Base-by-base conservation (phyloP, 2,888 invertebrate genomes). In the Mythimna impura region DNA sequence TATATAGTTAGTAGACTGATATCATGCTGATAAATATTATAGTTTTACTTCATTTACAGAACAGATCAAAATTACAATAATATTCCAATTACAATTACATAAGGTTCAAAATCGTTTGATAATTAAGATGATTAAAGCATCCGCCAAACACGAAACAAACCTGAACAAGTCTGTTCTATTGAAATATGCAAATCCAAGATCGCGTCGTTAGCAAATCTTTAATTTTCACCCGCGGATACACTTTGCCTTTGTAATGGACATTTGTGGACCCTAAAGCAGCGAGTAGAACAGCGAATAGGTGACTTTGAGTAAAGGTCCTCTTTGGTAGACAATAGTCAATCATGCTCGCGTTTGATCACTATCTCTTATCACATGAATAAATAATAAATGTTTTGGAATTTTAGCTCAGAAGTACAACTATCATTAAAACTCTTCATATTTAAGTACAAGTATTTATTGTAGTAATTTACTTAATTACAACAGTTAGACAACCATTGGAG, bases 191-290 rank as follows among this genome's bases (percentile, higher is more conserved):
- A 84, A 87, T 84, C 73, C 57, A 77, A 76, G 67, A 77, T 76
- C 76, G 80, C 73, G 81, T 84, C 81, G 82, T 86, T 84, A 83
- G 72, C 66, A 81, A 83, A 80, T 81, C 81, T 87, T 86, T 83
- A 86, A 88, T 87, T 87, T 87, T 79, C 83, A 80, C 62, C 78
- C 80, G 77, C 81, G 81, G 82, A 83, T 86, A 80, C 80, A 80
- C 72, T 86, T 84, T 76, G 85, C 85, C 81, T 87, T 87, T 80
- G 70, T 82, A 84, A 87, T 86, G 73, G 77, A 72, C 66, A 65
- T 65, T 76, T 80, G 78, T 40, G 81, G 86, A 74, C 66, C 66
- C 58, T 36, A 76, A 78, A 66, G 40, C 14, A 20, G 70, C 83
- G 81, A 22, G 14, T 34, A 5, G 43, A 43, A 43, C 14, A 14